A percentile compares a stretch with the other conserved stretches of the same genome.
Evolutionary conservation across 2,797 vertebrate species (phyloP).

Genomic region (Syndactyla subalaris): DNA sequence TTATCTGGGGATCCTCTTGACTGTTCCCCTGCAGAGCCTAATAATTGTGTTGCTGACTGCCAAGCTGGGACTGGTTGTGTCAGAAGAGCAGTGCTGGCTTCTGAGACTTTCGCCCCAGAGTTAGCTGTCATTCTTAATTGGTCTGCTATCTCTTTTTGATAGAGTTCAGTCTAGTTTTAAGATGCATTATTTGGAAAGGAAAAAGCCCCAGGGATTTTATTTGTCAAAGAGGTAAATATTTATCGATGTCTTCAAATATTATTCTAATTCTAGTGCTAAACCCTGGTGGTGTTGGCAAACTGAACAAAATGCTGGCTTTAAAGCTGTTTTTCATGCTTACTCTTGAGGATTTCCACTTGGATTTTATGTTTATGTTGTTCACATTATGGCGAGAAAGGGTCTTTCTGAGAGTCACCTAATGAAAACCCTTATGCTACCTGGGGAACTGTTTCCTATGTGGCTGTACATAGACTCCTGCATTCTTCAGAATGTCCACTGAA

Average conservation of each 20-base stretch:
- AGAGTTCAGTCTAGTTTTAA: not conserved
- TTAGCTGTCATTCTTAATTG: not conserved
- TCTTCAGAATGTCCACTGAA: not conserved
- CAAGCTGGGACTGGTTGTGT: fast-evolving
- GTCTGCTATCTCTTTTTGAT: not conserved
- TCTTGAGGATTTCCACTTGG: not conserved
- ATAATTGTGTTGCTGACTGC: not conserved
- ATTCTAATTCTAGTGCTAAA: not conserved
- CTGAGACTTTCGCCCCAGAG: not conserved
- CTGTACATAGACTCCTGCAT: not conserved
- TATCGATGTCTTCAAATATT: not conserved
- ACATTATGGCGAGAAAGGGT: not conserved
- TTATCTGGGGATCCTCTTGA: not conserved
- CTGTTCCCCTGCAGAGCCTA: not conserved
- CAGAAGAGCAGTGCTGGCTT: not conserved
- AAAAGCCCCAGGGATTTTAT: not conserved
- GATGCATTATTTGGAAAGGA: not conserved
- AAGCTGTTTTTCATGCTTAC: not conserved
- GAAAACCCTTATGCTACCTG: not conserved
- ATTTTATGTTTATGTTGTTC: not conserved
- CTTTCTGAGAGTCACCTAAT: not conserved
- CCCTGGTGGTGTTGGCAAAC: not conserved
- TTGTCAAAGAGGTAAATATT: not conserved
- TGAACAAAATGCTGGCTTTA: not conserved
- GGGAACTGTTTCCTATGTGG: not conserved